A percentile compares a stretch with the other conserved stretches of the same genome.
These are phyloP conservation scores for Macaca fascicularis DNA, from an alignment of 2,113 vertebrate species.

Conservation along the genomic window T2T-MFA8v1.1 NC_088383.1:104087001-104087500, in stretches of 20 bases:
- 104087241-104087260: not conserved
- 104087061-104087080: not conserved
- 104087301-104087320: not conserved
- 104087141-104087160: not conserved
- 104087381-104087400: not conserved
- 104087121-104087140: not conserved
- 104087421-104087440: not conserved
- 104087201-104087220: not conserved
- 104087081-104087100: not conserved
- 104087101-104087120: not conserved
- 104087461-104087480: not conserved
- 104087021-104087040: constrained; percentile 76
- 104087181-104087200: not conserved
- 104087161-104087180: not conserved
- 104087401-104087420: not conserved
- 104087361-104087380: not conserved
- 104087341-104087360: not conserved
- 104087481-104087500: not conserved
- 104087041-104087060: not conserved
- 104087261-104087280: not conserved
- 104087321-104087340: not conserved
- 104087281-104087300: not conserved
- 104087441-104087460: not conserved
- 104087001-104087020: constrained; percentile 73
- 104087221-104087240: not conserved